Evolutionary conservation across 2,113 vertebrate genomes (phyloP).

Genomic region (Uria aalge): DNA sequence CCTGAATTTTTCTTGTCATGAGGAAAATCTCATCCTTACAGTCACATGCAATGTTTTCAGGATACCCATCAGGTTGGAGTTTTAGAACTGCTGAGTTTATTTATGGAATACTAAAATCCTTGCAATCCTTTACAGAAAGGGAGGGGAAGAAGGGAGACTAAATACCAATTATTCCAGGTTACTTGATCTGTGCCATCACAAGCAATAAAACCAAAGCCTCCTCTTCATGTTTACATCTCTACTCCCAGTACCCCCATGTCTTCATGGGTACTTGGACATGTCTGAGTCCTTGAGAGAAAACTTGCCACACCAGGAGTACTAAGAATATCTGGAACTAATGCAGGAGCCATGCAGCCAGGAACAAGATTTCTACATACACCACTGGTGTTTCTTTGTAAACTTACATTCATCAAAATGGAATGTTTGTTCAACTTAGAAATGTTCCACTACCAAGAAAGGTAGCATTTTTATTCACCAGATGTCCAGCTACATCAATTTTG

Average conservation of each 20-base stretch:
- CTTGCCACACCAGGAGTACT: not conserved
- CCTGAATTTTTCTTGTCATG: not conserved
- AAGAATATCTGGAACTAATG: not conserved
- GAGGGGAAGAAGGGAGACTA: not conserved
- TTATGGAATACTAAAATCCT: not conserved
- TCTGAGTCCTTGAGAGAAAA: not conserved
- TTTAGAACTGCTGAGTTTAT: not conserved
- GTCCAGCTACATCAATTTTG: not conserved
- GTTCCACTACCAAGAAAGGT: not conserved
- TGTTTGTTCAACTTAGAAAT: not conserved
- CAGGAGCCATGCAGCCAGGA: not conserved
- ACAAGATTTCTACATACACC: not conserved
- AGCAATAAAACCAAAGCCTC: not conserved
- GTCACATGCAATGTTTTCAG: not conserved
- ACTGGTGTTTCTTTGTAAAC: not conserved
- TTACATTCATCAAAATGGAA: not conserved
- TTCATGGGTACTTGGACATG: not conserved
- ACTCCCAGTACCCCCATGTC: fast-evolving
- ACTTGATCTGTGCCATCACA: not conserved
- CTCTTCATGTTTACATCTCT: not conserved
- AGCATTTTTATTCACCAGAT: not conserved
- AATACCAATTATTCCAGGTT: not conserved
- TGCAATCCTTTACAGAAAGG: not conserved
- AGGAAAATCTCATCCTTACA: not conserved
- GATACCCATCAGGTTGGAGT: not conserved